Base-by-base conservation (phyloP, 2,113 vertebrate genomes). In the Campylorhamphus procurvoides region DNA sequence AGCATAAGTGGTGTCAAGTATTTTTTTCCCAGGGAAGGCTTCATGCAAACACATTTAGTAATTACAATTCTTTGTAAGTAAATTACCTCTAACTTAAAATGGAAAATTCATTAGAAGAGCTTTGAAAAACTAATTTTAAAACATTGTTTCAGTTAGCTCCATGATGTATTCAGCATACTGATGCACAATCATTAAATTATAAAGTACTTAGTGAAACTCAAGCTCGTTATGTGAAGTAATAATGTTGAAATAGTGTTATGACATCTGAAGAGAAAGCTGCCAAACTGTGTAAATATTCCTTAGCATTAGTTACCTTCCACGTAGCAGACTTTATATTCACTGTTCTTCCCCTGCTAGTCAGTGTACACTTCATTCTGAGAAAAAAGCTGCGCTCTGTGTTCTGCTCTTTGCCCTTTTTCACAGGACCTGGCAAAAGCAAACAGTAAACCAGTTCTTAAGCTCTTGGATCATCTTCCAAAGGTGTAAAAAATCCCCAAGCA, bases 321-420 rank as follows among this genome's bases (percentile, higher is more conserved):
- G 99, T 99, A 85, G 99, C 99, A 73, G 99, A 99, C 96, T 99
- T 99, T 87, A 99, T 98, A 66, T 99, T 99, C 97, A 99, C 99
- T 20, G 99, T 99, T 97, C 99, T 98, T 72, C 99, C 99, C 58
- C 99, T 98, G 97, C 98, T 99, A 40, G 99, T 99, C 77, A 99
- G 97, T 4, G 99, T 99, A 94, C 99, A 99, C 94, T 99, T 99
- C 99, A 99, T 99, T 95, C 99, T 98, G 86, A 99, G 98, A 95
- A 99, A 99, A 97, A 99, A 99, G 97, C 98, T 99, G 87, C 99
- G 97, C 80, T 99, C 99, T 40, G 99, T 99, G 94, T 98, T 99
- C 89, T 98, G 98, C 74, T 99, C 99, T 97, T 98, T 99, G 76
- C 97, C 97, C 96, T 99, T 99, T 98, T 99, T 99, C 90, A 97